Conservation (phyloP, 2,888 invertebrate genomes). For the Cheilosia scutellata region DNA sequence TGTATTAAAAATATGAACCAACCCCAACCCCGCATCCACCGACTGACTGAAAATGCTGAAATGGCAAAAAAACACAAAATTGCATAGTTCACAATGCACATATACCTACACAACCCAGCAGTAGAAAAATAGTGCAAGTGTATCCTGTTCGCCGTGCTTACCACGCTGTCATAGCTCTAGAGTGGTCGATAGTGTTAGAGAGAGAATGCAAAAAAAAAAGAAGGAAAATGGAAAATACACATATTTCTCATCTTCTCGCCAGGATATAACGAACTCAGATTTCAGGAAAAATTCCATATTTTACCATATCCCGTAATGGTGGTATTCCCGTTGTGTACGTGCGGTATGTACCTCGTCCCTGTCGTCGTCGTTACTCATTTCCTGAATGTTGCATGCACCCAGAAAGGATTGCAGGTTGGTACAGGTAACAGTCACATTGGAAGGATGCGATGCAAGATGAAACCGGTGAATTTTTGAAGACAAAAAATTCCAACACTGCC, state of each 20-base stretch:
- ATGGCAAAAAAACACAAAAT: slow-evolving; percentile 58
- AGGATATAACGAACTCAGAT: slow-evolving; percentile 70
- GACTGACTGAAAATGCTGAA: slow-evolving; percentile 41
- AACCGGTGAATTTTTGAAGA: slow-evolving; percentile 40
- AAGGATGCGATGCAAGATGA: slow-evolving; percentile 1
- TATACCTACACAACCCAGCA: background rate
- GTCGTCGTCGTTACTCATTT: slow-evolving; percentile 65
- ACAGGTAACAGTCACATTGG: background rate
- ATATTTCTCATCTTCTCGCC: slow-evolving; percentile 61
- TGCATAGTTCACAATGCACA: slow-evolving; percentile 27
- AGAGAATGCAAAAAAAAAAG: background rate
- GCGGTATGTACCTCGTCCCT: slow-evolving; percentile 45
- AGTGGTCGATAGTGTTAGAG: background rate
- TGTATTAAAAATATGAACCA: slow-evolving; percentile 68
- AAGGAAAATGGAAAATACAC: slow-evolving; percentile 43
- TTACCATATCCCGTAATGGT: slow-evolving; percentile 61
- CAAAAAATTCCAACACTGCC: background rate
- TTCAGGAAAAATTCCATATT: slow-evolving; percentile 72
- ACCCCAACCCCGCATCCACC: background rate
- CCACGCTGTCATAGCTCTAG: background rate
- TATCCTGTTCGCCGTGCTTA: slow-evolving; percentile 24
- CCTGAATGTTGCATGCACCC: slow-evolving; percentile 68
- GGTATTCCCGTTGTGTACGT: slow-evolving; percentile 1
- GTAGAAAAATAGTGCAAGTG: slow-evolving; percentile 41
- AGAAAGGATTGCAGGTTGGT: slow-evolving; percentile 61